Evolutionary conservation across 64 coral and sea anemone genomes (phyloP), one percentile per base, ranked within the genome.

Genomic region (Pocillopora verrucosa): DNA sequence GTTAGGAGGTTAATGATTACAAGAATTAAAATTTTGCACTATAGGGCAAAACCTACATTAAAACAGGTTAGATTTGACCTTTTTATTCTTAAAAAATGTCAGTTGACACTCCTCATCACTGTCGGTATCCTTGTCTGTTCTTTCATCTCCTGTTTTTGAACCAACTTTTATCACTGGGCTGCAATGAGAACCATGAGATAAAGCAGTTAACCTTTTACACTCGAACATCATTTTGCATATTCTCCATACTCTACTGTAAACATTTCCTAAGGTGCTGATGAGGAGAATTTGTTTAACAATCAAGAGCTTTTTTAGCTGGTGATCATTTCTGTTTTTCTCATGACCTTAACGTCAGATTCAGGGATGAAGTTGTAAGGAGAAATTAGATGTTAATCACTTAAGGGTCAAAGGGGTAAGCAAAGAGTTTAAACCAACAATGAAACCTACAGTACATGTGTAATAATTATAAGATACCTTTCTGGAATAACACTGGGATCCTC

Each of bases 81-180:
- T 62, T 57, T 57, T 70, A 35, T 41, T 70, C 10, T 37, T 69
- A 84, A 57, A 17, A 45, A 20, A 72, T 84, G 37, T n/a, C 20
- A 13, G 76, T 59, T 58, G 56, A 60, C 56, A 22, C 38, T 72
- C 82, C 20, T 85, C 82, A 30, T 85, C 82, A 72, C 82, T 85
- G 3, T 85, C 82, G 25, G 13, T 58, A 11, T 85, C 64, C 57
- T 20, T 72, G 36, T 85, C 13, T 20, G 10, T 19, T 4, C 11
- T 72, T 72, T 2, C 41, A 72, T 85, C 82, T 15, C 19, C 12
- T 11, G 82, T 63, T 72, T 14, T 72, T 19, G 41, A 51, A 4
- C 82, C 82, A 72, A 85, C 82, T 85, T 85, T 85, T 65, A 85
- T 85, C 9, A 85, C 82, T 72, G 82, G 82, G 65, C 82, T 85